These are phyloP conservation scores for Siphlonurus alternatus DNA, from an alignment of 2,888 invertebrate species.

Conservation along the genomic window DNA sequence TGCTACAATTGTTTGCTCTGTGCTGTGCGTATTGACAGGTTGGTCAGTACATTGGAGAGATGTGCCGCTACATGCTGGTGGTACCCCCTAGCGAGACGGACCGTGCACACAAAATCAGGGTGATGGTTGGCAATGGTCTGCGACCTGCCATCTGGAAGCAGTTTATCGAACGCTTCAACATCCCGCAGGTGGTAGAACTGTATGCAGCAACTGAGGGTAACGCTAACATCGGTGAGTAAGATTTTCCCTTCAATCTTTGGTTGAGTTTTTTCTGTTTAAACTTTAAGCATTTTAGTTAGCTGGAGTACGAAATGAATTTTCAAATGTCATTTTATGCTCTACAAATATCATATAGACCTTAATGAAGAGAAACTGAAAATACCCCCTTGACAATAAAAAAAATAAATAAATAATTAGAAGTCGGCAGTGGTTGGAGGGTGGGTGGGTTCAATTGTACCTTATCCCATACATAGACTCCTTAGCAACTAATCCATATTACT, in stretches of 20 bases:
- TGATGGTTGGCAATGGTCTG: slow-evolving; percentile 90
- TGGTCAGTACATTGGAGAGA: slow-evolving; percentile 81
- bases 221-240: slow-evolving; percentile 59
- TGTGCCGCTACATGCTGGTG: slow-evolving; percentile 68
- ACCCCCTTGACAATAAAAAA: too few species aligned
- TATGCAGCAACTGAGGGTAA: slow-evolving; percentile 98
- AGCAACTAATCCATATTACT: too few species aligned
- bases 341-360: too few species aligned
- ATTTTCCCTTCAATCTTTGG: neutral
- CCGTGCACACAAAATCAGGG: slow-evolving; percentile 49
- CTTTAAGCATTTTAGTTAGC: too few species aligned
- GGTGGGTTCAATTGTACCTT: too few species aligned
- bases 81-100: slow-evolving; percentile 46
- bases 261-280: neutral
- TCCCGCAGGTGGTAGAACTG: slow-evolving; percentile 72
- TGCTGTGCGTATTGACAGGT: slow-evolving; percentile 38
- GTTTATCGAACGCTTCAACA: slow-evolving; percentile 63
- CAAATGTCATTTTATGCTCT: too few species aligned
- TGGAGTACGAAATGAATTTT: too few species aligned
- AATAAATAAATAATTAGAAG: too few species aligned
- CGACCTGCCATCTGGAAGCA: slow-evolving; percentile 85
- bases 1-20: too few species aligned
- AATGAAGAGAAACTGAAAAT: neutral
- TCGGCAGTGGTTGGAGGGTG: too few species aligned
- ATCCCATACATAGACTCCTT: too few species aligned